Base-by-base conservation (phyloP, 2,797 vertebrate genomes). In the Prunella strophiata region DNA sequence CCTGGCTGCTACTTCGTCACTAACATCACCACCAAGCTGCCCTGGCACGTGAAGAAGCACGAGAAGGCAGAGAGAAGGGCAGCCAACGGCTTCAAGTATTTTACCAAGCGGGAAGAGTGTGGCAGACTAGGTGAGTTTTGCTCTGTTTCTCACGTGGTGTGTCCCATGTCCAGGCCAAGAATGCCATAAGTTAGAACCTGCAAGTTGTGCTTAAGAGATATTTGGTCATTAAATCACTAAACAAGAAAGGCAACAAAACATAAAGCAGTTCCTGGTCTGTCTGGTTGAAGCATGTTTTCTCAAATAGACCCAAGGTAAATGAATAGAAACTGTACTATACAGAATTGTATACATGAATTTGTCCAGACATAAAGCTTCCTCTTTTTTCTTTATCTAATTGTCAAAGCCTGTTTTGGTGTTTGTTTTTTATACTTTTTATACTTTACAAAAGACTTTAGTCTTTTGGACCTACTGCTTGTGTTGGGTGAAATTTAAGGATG, bases 1-100 rank as follows among this genome's bases (percentile, higher is more conserved):
- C 98, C 98, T 0, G 98, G 98, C 98, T 99, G 99, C 98, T 99
- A 94, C 98, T 99, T 99, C 3, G 99, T 99, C 97, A 99, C 99
- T 83, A 99, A 99, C 98, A 99, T 99, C 98, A 99, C 99, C 97
- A 99, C 99, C 97, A 99, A 99, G 97, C 98, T 99, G 94, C 99
- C 99, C 5, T 99, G 99, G 99, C 99, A 99, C 27, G 81, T 99
- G 91, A 99, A 99, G 93, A 99, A 99, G 93, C 99, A 99, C 0
- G 99, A 99, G 98, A 99, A 99, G 94, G 99, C 99, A 0, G 99
- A 99, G 97, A 98, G 99, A 40, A 98, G 99, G 7, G 99, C 99
- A 1, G 99, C 99, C 97, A 99, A 99, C 0, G 99, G 99, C 57
- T 99, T 99, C 98, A 99, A 99, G 96, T 99, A 99, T 95, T 99